Percentiles rank a stretch among this genome's conserved stretches.
Conservation (phyloP, 1,140 invertebrate species). For the Coboldia fuscipes region DNA sequence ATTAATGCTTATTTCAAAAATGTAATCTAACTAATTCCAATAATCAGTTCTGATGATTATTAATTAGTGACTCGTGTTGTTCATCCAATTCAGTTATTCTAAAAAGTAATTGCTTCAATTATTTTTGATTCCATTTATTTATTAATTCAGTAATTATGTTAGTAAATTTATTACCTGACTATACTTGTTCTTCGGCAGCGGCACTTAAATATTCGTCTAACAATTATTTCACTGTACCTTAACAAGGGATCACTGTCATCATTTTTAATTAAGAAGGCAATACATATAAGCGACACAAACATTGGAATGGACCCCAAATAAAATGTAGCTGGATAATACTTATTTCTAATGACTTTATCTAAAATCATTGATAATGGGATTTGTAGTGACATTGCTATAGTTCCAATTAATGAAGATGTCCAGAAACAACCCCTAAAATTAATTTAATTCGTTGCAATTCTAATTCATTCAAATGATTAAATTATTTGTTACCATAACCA, state of each 20-base stretch:
- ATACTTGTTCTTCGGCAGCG: constrained; percentile 25
- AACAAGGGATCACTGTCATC: constrained; percentile 70
- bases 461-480: too few species aligned
- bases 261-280: constrained; percentile 54
- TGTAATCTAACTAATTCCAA: too few species aligned
- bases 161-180: constrained; percentile 21
- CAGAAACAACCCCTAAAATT: constrained; percentile 79
- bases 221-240: constrained; percentile 34
- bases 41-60: too few species aligned
- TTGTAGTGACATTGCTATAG: constrained; percentile 57
- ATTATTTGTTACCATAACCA: constrained; percentile 54
- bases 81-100: constrained; percentile 46
- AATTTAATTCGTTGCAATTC: too few species aligned
- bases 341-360: constrained; percentile 53
- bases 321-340: constrained; percentile 51
- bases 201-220: constrained; percentile 31
- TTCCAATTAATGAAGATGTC: constrained; percentile 70
- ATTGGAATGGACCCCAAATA: constrained; percentile 62
- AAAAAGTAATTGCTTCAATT: constrained; percentile 12
- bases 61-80: constrained; percentile 51
- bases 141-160: constrained; percentile 2
- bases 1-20: too few species aligned
- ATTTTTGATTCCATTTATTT: constrained; percentile 3
- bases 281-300: constrained; percentile 51
- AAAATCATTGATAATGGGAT: constrained; percentile 70